These are phyloP conservation scores for Procambarus clarkii DNA, from an alignment of 1,140 invertebrate genomes.

Conservation along the genomic window DNA sequence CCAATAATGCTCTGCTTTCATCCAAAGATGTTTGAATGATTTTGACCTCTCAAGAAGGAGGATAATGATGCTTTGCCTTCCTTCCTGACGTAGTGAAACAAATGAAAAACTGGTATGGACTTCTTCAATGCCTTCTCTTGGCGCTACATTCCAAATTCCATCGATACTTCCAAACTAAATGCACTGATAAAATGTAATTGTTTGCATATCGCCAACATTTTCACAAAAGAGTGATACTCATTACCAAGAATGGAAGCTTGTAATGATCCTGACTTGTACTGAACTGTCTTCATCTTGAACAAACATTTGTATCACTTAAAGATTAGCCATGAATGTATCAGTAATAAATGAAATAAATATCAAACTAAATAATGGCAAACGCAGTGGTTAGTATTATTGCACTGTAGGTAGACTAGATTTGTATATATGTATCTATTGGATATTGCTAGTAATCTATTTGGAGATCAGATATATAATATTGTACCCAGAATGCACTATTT, in stretches of 20 bases:
- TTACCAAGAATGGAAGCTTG: neutral
- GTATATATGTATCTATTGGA: too few relatives aligned
- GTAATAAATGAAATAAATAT: neutral
- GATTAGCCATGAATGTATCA: neutral
- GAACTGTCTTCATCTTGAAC: neutral
- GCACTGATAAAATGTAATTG: neutral
- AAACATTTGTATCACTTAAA: neutral
- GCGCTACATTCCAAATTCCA: slow-evolving; percentile 21
- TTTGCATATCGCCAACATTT: neutral
- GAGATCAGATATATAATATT: too few relatives aligned
- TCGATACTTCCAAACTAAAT: neutral
- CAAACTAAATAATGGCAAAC: neutral
- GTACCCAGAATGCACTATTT: too few relatives aligned
- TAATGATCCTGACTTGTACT: neutral
- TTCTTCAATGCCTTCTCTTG: slow-evolving; percentile 1
- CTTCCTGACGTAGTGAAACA: slow-evolving; percentile 34
- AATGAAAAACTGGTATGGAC: slow-evolving; percentile 1
- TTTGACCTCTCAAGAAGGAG: neutral
- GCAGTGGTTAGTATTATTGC: too few relatives aligned
- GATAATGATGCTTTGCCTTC: slow-evolving; percentile 32
- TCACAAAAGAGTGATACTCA: neutral
- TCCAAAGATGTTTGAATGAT: slow-evolving; percentile 34
- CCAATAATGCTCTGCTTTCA: slow-evolving; percentile 47
- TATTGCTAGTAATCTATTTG: too few relatives aligned
- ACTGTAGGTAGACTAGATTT: too few relatives aligned